Conservation (phyloP, 2,888 invertebrate genomes). For the Aplocera efformata region DNA sequence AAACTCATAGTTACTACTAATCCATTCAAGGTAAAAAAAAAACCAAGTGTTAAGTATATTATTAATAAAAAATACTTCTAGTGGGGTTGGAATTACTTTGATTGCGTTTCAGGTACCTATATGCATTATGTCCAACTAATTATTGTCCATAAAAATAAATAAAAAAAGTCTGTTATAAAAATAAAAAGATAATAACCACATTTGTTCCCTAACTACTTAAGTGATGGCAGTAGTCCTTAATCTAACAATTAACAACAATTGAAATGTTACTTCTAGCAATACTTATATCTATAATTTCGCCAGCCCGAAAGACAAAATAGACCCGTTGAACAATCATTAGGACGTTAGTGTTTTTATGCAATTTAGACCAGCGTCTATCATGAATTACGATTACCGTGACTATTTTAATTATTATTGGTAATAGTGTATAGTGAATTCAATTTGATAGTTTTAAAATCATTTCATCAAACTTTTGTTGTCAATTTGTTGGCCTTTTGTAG, state of each 20-base stretch:
- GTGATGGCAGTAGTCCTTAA: constrained; percentile 1
- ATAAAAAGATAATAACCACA: constrained; percentile 7
- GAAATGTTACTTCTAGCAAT: constrained; percentile 9
- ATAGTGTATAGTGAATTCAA: too few species aligned
- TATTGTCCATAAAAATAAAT: constrained; percentile 7
- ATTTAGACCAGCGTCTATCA: too few species aligned
- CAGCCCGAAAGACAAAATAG: not conserved
- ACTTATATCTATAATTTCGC: constrained; percentile 1
- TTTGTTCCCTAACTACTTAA: constrained; percentile 7
- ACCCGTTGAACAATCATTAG: too few species aligned
- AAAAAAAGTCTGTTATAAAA: constrained; percentile 3
- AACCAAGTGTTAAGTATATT: not conserved
- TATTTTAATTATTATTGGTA: too few species aligned
- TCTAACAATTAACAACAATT: not conserved
- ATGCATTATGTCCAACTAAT: constrained; percentile 5
- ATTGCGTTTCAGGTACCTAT: constrained; percentile 18
- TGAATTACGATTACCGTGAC: too few species aligned
- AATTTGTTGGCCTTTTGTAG: too few species aligned
- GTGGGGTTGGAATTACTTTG: constrained; percentile 14
- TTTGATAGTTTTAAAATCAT: too few species aligned
- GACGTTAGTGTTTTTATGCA: too few species aligned
- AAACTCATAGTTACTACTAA: too few species aligned
- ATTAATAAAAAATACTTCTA: not conserved
- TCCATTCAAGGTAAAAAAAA: not conserved
- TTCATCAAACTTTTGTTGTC: too few species aligned